These are phyloP conservation scores for Nasonia vitripennis DNA, from an alignment of 1,140 invertebrate genomes.

Conservation along the genomic window DNA sequence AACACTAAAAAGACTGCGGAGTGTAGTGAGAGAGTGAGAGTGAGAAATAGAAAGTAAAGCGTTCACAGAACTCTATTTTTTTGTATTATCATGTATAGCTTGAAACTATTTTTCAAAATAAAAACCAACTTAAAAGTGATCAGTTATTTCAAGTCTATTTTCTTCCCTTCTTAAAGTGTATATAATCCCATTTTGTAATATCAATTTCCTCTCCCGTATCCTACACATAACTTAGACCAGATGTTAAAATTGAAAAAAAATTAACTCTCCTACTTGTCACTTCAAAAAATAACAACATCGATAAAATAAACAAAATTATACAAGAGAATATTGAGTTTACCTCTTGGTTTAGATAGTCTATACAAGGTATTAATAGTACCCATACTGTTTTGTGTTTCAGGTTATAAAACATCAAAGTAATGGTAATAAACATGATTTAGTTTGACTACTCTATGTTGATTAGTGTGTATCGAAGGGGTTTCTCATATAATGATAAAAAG, in stretches of 20 bases:
- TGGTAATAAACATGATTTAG: constrained; percentile 72
- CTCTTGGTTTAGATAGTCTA: constrained; percentile 27
- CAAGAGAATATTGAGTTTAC: constrained; percentile 23
- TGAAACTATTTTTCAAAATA: constrained; percentile 62
- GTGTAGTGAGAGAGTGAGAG: constrained; percentile 66
- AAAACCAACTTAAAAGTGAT: constrained; percentile 70
- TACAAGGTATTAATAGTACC: constrained; percentile 53
- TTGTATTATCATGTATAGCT: constrained; percentile 70
- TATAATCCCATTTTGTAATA: constrained; percentile 56
- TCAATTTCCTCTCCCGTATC: constrained; percentile 56
- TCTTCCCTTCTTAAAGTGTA: constrained; percentile 60
- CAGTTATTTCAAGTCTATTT: constrained; percentile 64
- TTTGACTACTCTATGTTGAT: constrained; percentile 66
- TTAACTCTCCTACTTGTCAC: constrained; percentile 22
- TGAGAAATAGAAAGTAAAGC: constrained; percentile 66
- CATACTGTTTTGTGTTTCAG: constrained; percentile 75
- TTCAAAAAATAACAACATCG: background rate
- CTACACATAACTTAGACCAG: constrained; percentile 44
- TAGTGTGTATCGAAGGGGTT: constrained; percentile 54
- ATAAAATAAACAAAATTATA: background rate
- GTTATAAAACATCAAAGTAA: constrained; percentile 72
- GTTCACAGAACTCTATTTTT: constrained; percentile 54
- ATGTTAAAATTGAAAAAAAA: constrained; percentile 11
- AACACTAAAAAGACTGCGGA: constrained; percentile 44
- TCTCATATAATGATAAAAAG: constrained; percentile 20